Conservation (phyloP, 2,888 invertebrate species). For the Meliscaeva auricollis region DNA sequence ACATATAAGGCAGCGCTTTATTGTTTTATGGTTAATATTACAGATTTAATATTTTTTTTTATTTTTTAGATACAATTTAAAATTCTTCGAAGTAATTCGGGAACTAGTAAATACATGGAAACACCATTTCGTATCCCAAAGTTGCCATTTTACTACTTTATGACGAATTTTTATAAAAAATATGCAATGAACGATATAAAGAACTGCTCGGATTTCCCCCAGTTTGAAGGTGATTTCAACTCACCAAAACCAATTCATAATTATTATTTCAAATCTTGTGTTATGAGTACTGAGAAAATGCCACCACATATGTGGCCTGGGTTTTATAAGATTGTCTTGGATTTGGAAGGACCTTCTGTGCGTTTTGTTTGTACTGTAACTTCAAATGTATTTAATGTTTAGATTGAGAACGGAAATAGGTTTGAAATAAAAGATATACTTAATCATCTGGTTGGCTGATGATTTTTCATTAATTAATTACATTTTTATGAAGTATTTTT, state of each 20-base stretch:
- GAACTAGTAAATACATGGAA: neutral
- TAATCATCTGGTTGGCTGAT: no score
- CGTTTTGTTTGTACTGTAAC: neutral
- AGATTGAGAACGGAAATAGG: neutral
- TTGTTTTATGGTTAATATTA: neutral
- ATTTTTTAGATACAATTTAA: neutral
- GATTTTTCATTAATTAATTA: no score
- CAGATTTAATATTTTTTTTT: neutral
- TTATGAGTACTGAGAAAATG: slow-evolving; percentile 6
- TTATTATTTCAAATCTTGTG: slow-evolving; percentile 13
- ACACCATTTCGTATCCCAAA: slow-evolving; percentile 9
- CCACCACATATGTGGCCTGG: slow-evolving; percentile 20
- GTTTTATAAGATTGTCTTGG: slow-evolving; percentile 8
- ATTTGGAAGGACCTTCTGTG: neutral
- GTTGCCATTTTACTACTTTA: neutral
- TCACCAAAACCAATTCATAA: neutral
- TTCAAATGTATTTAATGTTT: neutral
- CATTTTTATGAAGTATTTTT: no score
- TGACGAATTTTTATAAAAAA: slow-evolving; percentile 26
- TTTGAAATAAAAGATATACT: no score
- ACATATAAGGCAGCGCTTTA: neutral
- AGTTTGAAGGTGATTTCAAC: neutral
- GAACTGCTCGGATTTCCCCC: slow-evolving; percentile 10
- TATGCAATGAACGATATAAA: slow-evolving; percentile 8
- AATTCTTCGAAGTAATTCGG: slow-evolving; percentile 8